Base-by-base conservation (phyloP, 2,113 vertebrate genomes). In the Syngnathus floridae region DNA sequence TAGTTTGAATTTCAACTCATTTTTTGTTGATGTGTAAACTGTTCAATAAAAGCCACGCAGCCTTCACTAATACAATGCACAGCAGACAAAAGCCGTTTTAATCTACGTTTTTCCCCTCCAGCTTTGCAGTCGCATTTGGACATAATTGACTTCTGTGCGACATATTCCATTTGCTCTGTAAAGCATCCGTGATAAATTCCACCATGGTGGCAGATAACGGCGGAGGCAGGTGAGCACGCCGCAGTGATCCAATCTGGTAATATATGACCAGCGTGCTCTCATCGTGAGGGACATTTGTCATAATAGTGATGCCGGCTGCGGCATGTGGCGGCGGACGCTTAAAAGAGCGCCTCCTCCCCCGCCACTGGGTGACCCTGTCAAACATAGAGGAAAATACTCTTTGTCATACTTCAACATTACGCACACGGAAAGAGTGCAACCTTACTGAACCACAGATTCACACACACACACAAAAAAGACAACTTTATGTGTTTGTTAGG, bases 241-340 rank as follows among this genome's bases (percentile, higher is more conserved):
- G 38, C 59, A 61, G 38, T 61, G 59, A 61, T 61, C n/a, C 59
- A 61, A 43, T 45, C 59, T 45, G 40, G 19, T 61, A 43, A 61
- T 61, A 61, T 61, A 43, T 61, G 40, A 7, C 40, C 21, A 16
- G 21, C 59, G 21, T 14, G 59, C 59, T 61, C 58, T 45, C 59
- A 43, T 61, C 14, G 40, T 61, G 59, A 61, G 59, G 40, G 59
- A 61, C 21, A 43, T 61, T 61, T 45, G 59, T 61, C 40, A 61
- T 41, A 61, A 61, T 61, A 56, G 54, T 16, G 54, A 56, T 56
- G 22, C 21, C 21, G 51, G 21, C 51, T 54, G 51, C 36, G 10
- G 56, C 37, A 21, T 38, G 58, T 11, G 19, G n/a, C 19, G 11
- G 58, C 19, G 2, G 26, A 41, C 38, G 37, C 37, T n/a, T 41